These are phyloP conservation scores for Hyposmocoma kahamanoa DNA, from an alignment of 1,140 invertebrate genomes.

Conservation along the genomic window DNA sequence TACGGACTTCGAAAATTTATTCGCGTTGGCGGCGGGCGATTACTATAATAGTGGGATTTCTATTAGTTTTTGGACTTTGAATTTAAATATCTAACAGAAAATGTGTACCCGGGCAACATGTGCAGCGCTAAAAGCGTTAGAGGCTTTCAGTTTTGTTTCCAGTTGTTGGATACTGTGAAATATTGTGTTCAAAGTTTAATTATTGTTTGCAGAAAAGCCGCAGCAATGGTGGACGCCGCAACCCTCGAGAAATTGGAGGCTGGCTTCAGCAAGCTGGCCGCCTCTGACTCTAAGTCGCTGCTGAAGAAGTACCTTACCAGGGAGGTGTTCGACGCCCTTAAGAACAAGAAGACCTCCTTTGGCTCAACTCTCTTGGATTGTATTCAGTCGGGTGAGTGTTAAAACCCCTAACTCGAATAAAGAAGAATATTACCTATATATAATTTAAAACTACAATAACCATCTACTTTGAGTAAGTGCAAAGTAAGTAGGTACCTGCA, in stretches of 20 bases:
- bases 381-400: slow-evolving; percentile 87
- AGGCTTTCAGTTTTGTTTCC: slow-evolving; percentile 13
- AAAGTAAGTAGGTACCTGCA: too few relatives aligned
- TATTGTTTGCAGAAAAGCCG: slow-evolving; percentile 77
- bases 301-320: slow-evolving; percentile 95
- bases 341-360: slow-evolving; percentile 93
- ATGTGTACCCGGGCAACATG: slow-evolving; percentile 69
- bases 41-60: too few relatives aligned
- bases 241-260: slow-evolving; percentile 92
- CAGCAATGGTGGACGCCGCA: slow-evolving; percentile 90
- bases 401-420: too few relatives aligned
- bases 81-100: slow-evolving; percentile 21
- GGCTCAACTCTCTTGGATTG: slow-evolving; percentile 92
- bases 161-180: background rate
- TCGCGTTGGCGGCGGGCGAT: slow-evolving; percentile 3
- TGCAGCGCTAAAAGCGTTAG: slow-evolving; percentile 64
- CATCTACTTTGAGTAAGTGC: too few relatives aligned
- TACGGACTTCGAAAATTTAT: slow-evolving; percentile 1
- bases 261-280: slow-evolving; percentile 90
- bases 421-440: too few relatives aligned
- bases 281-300: slow-evolving; percentile 93
- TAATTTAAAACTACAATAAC: too few relatives aligned
- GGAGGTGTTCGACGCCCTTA: slow-evolving; percentile 92
- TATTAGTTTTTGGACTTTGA: slow-evolving; percentile 7
- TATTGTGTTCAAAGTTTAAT: slow-evolving; percentile 8